phyloP scores from a whole-genome alignment of 92 coral and sea anemone genomes.

The Porites lobata region DNA sequence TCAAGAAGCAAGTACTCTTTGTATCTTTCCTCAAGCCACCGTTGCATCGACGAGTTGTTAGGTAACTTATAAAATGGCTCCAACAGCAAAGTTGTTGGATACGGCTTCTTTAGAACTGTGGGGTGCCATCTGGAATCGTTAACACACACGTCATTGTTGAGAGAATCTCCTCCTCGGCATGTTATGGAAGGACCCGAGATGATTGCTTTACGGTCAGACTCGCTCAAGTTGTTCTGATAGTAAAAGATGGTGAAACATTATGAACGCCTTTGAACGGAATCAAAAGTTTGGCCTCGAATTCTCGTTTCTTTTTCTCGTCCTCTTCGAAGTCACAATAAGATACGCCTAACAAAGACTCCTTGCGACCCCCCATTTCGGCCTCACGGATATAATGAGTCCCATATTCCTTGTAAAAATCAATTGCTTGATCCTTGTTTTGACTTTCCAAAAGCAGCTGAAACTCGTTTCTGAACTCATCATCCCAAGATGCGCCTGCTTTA shows the following conservation, averaged over 20 bases:
- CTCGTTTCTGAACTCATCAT: neutral
- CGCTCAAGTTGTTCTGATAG: neutral
- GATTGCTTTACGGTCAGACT: neutral
- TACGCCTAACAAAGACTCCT: neutral
- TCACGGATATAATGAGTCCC: slow-evolving; percentile 3
- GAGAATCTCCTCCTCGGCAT: slow-evolving; percentile 4
- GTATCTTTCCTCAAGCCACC: no score
- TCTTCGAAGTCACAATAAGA: neutral
- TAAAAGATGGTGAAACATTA: neutral
- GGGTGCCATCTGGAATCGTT: neutral
- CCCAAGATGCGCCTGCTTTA: neutral
- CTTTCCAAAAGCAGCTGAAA: neutral
- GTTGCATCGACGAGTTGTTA: no score
- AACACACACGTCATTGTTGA: neutral
- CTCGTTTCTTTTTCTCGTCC: neutral
- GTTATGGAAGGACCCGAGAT: no score
- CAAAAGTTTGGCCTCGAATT: neutral
- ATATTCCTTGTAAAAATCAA: neutral
- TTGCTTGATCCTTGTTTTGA: neutral
- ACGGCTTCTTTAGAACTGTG: neutral
- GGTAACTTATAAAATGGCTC: no score
- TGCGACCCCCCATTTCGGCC: slow-evolving; percentile 15
- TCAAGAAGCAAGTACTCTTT: no score
- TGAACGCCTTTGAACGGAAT: neutral
- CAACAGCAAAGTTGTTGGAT: neutral